These are phyloP conservation scores for Alosa alosa DNA, from an alignment of 2,113 vertebrate species.

Conservation along the genomic window DNA sequence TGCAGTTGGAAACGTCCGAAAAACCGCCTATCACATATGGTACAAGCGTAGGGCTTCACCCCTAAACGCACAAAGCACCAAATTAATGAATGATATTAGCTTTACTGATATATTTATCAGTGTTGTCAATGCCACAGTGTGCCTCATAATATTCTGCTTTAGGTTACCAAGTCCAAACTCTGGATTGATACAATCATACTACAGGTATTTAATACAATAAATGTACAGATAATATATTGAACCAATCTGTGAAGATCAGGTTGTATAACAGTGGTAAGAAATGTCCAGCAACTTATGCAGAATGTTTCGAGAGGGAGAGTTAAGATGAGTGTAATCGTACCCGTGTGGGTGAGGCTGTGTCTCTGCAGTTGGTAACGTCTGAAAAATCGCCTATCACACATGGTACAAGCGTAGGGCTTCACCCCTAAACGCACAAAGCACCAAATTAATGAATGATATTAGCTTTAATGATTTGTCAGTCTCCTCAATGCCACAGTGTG, in stretches of 20 bases:
- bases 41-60: slow-evolving; percentile 78
- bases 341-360: slow-evolving; percentile 93
- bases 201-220: neutral
- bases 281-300: neutral
- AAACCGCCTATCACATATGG: slow-evolving; percentile 80
- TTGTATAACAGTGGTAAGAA: neutral
- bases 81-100: slow-evolving; percentile 29
- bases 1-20: slow-evolving; percentile 77
- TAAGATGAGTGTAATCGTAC: slow-evolving; percentile 80
- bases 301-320: neutral
- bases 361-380: slow-evolving; percentile 95
- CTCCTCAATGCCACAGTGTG: neutral
- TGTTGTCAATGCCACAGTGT: slow-evolving; percentile 22
- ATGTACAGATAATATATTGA: neutral
- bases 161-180: slow-evolving; percentile 38
- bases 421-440: slow-evolving; percentile 76
- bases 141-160: slow-evolving; percentile 21
- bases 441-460: slow-evolving; percentile 13
- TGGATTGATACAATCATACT: slow-evolving; percentile 41
- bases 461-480: neutral
- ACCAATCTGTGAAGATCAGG: neutral
- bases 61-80: slow-evolving; percentile 70
- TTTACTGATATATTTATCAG: slow-evolving; percentile 3
- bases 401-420: slow-evolving; percentile 92
- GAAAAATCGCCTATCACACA: slow-evolving; percentile 97